Base-by-base conservation (phyloP, 2,888 invertebrate genomes). In the Euphydryas editha region DNA sequence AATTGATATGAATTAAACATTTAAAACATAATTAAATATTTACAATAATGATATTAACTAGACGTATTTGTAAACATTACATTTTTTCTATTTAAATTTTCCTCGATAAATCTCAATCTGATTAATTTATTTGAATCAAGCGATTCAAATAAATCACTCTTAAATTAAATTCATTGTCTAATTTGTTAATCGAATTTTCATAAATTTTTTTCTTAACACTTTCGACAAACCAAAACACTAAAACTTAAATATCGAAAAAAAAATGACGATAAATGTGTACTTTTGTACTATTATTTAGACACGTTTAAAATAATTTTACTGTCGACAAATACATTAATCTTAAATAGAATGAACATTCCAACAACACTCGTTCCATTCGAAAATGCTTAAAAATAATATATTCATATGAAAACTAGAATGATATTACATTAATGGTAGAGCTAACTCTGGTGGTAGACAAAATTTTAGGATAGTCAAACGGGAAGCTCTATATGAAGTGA, bases 1-100 rank as follows among this genome's bases (percentile, higher is more conserved):
- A 82, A 82, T 88, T 91, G 90, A 91, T 91, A 91, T 90, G 90
- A 91, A 87, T 87, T 84, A 88, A 90, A 91, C 85, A 84, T 90
- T 87, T 79, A 87, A 88, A 92, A 89, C 88, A 90, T 90, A 88
- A 84, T 81, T 83, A 84, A 83, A 73, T 88, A 91, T 91, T 87
- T 91, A 90, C 90, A 92, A 81, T 66, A 62, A 69, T 60, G 46
- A 60, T 60, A 60, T 58, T 51, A 63, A 44, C 62, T 58, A 60
- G 21, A 58, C 21, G 56, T 36, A 46, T 30, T 59, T 62, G 49
- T 56, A 44, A 57, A 59, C 51, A 47, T 62, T 46, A 51, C 51
- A 42, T 47, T 62, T 59, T 49, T 66, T 42, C 20, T 54, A 59
- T 51, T 30, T 30, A 24, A 49, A 24, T 58, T n/a, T 42, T 63